phyloP scores from a whole-genome alignment of 2,888 invertebrate genomes.

The Cryptops parisi region DNA sequence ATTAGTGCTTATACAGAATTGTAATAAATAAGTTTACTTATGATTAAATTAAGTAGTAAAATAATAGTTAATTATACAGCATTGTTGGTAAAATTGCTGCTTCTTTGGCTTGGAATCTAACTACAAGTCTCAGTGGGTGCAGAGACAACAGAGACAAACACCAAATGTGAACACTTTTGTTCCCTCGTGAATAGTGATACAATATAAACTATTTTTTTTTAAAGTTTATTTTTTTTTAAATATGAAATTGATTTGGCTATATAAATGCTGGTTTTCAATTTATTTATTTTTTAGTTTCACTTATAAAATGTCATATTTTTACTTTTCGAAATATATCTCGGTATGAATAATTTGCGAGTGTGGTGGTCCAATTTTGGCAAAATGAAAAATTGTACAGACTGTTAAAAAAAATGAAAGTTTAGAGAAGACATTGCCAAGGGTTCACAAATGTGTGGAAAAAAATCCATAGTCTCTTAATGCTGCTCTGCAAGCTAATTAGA shows the following conservation, averaged over 20 bases:
- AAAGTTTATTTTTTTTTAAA: constrained; percentile 1
- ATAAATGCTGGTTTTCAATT: too few species aligned
- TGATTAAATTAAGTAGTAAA: constrained; percentile 14
- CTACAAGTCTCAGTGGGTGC: constrained; percentile 12
- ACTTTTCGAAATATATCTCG: too few species aligned
- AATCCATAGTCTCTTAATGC: too few species aligned
- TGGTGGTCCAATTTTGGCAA: too few species aligned
- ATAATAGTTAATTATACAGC: constrained; percentile 11
- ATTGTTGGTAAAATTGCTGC: constrained; percentile 13
- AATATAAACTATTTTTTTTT: neutral
- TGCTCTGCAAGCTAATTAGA: too few species aligned
- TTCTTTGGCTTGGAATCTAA: constrained; percentile 15
- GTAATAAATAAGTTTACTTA: constrained; percentile 15
- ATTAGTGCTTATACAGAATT: constrained; percentile 14
- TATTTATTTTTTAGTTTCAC: too few species aligned
- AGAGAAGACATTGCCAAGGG: too few species aligned
- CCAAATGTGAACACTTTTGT: constrained; percentile 4
- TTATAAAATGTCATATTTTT: too few species aligned
- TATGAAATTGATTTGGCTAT: constrained; percentile 5
- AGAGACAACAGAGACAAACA: constrained; percentile 10
- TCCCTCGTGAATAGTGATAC: constrained; percentile 2
- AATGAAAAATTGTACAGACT: too few species aligned
- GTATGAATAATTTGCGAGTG: too few species aligned
- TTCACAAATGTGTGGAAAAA: too few species aligned
- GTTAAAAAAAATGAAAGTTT: too few species aligned